Percentiles rank a stretch among this genome's conserved stretches.
Evolutionary conservation across 2,797 vertebrate species (phyloP).

Genomic region (Gouania willdenowi): DNA sequence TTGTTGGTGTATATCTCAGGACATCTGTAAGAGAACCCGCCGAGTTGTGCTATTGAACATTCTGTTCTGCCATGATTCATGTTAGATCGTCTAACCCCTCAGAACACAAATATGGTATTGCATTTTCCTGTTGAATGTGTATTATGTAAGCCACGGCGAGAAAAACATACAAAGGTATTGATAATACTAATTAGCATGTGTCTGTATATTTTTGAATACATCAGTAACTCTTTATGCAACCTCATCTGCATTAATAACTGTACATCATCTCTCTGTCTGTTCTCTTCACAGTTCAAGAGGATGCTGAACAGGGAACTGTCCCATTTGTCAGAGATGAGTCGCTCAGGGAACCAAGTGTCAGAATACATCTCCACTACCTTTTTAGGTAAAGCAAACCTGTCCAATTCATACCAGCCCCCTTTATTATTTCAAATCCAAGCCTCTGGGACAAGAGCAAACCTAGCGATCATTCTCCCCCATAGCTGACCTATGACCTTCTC

Average conservation of each 20-base stretch:
- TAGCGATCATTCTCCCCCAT: not conserved
- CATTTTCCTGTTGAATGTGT: conserved; percentile 25
- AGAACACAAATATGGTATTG: conserved; percentile 40
- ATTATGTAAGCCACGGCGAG: conserved; percentile 9
- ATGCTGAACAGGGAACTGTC: conserved; percentile 94
- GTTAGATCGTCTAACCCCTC: conserved; percentile 44
- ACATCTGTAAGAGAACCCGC: conserved; percentile 13
- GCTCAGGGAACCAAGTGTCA: conserved; percentile 94
- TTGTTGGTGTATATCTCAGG: conserved; percentile 16
- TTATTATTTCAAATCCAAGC: not conserved
- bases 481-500: conserved; percentile 19
- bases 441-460: conserved; percentile 1
- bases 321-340: conserved; percentile 94
- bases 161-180: conserved; percentile 4
- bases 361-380: conserved; percentile 95
- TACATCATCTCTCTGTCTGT: conserved; percentile 17
- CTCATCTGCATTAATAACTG: not conserved
- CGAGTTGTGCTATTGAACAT: conserved; percentile 31
- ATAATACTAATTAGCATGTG: not conserved
- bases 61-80: conserved; percentile 53
- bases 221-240: not conserved
- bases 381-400: conserved; percentile 78
- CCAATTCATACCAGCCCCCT: not conserved
- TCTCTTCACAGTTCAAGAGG: conserved; percentile 85
- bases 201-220: not conserved